These are phyloP conservation scores for Colletes collaris DNA, from an alignment of 2,888 invertebrate species.

Conservation along the genomic window DNA sequence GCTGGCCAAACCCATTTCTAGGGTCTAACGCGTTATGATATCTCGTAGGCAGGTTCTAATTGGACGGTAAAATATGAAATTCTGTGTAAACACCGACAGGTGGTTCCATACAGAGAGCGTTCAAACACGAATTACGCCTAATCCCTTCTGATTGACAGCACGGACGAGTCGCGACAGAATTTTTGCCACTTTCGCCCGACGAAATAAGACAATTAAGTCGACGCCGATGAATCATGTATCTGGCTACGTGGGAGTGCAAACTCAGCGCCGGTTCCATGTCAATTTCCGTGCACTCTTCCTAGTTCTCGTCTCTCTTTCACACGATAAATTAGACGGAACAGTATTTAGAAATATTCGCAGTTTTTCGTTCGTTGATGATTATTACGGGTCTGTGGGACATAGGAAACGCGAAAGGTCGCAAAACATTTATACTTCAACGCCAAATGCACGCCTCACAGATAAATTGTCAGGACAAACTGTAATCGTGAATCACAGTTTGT, in stretches of 20 bases:
- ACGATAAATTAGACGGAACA: conserved; percentile 61
- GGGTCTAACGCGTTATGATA: conserved; percentile 23
- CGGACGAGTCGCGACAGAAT: background rate
- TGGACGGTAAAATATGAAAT: conserved; percentile 38
- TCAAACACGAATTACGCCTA: background rate
- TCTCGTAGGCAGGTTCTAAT: conserved; percentile 41
- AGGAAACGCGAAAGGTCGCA: background rate
- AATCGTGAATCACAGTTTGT: no score
- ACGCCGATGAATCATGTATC: conserved; percentile 54
- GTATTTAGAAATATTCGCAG: conserved; percentile 37
- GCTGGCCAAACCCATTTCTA: background rate
- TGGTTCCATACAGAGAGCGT: background rate
- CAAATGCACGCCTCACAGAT: no score
- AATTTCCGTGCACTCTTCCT: conserved; percentile 69
- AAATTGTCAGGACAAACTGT: no score
- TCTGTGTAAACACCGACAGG: conserved; percentile 12
- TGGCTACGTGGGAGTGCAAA: conserved; percentile 68
- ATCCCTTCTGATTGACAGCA: background rate
- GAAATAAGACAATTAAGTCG: conserved; percentile 59
- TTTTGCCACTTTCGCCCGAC: conserved; percentile 45
- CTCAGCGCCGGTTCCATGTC: conserved; percentile 64
- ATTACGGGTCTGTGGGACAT: background rate
- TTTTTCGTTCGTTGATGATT: conserved; percentile 16
- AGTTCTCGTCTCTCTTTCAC: conserved; percentile 64
- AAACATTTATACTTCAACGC: no score